Evolutionary conservation across 2,888 invertebrate genomes (phyloP), one percentile per base, ranked within the genome.

Genomic region (Melanostoma scalare): DNA sequence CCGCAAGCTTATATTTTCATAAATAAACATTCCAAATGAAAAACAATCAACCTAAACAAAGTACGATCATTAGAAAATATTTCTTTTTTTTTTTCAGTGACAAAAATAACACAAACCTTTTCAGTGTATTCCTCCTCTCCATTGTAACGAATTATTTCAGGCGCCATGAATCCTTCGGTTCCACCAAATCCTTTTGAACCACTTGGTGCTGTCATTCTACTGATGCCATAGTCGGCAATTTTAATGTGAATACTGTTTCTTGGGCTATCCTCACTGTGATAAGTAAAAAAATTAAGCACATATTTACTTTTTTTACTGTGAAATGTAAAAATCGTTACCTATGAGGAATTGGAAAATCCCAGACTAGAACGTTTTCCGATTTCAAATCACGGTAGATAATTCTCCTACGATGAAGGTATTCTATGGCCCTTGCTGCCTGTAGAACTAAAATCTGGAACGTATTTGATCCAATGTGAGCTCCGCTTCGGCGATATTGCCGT

Each of bases 141-240:
- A 90, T 99, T 99, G 91, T 98, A 98, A 58, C 97, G 94, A 93
- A 99, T 97, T 86, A 99, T 99, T 93, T 99, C 99, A 0, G 99
- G 99, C 2, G 99, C 99, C 97, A 99, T 99, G 90, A 99, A 99
- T 0, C 99, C 99, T 91, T 98, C 98, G 0, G 99, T 99, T 2
- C 99, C 99, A 0, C 99, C 99, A 92, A 99, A 99, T 0, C 99
- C 99, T 90, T 98, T 98, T 0, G 97, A 96, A 0, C 98, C 97
- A 0, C 96, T 96, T 0, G 98, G 97, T 6, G 97, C 93, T 1
- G 96, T 97, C 85, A 96, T 93, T 50, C 98, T 93, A 88, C 97
- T 97, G 77, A 98, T 98, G 61, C 97, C 99, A 91, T 99, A 99
- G 92, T 99, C 99, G 0, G 99, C 99, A 3, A 99, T 94, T 90